Percentiles rank a stretch among this genome's conserved stretches.
Evolutionary conservation across 2,797 vertebrate species (phyloP).

Genomic region (Neosalanx taihuensis): DNA sequence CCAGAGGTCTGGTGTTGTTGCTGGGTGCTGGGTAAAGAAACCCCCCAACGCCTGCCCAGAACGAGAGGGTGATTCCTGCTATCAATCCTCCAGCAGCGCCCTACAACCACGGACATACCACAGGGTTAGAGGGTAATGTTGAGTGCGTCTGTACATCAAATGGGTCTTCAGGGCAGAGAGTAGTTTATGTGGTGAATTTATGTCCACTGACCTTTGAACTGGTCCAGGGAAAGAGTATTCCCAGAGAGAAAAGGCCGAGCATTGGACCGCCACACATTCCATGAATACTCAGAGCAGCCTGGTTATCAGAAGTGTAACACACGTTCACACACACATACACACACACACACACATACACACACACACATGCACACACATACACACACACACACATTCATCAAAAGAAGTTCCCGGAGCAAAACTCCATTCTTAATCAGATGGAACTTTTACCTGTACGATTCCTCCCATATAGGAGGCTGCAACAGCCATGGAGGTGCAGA

Average conservation of each 20-base stretch:
- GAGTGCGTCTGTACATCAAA: background rate
- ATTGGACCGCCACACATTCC: conserved; percentile 87
- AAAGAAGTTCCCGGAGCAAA: background rate
- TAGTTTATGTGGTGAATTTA: background rate
- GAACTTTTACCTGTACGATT: conserved; percentile 75
- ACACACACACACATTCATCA: background rate
- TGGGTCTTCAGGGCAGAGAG: background rate
- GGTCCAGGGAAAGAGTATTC: conserved; percentile 81
- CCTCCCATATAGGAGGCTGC: conserved; percentile 77
- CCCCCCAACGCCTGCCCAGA: conserved; percentile 72
- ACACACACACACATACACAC: background rate
- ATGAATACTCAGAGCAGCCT: conserved; percentile 84
- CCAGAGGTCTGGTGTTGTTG: conserved; percentile 67
- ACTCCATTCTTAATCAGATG: background rate
- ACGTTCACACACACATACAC: background rate
- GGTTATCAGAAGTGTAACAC: background rate
- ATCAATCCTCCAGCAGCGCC: conserved; percentile 77
- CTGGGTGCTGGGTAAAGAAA: conserved; percentile 74
- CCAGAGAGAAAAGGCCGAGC: conserved; percentile 81
- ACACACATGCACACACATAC: background rate
- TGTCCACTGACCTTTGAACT: conserved; percentile 79
- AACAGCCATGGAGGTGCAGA: conserved; percentile 77
- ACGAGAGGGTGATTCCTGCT: conserved; percentile 69
- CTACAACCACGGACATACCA: conserved; percentile 47
- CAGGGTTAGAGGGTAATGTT: background rate